These are phyloP conservation scores for Argyrosomus japonicus DNA, from an alignment of 2,113 vertebrate species.

Conservation along the genomic window DNA sequence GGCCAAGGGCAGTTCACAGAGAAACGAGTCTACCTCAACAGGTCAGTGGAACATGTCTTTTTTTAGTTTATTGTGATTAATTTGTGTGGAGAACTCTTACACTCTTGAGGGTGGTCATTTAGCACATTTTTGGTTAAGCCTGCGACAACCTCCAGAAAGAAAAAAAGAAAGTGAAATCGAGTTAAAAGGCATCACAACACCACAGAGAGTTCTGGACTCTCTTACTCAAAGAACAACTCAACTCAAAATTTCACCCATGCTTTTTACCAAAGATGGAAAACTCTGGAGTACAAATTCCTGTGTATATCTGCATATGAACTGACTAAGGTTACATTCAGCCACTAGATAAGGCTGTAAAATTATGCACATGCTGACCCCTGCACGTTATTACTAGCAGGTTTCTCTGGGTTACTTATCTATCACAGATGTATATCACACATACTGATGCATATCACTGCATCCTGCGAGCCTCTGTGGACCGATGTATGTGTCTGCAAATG, in stretches of 20 bases:
- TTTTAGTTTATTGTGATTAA: not conserved
- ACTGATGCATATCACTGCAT: not conserved
- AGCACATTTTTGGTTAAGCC: not conserved
- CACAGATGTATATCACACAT: not conserved
- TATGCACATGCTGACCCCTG: not conserved
- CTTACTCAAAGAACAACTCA: not conserved
- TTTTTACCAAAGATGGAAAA: not conserved
- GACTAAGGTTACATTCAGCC: not conserved
- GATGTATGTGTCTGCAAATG: no score
- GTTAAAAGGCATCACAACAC: not conserved
- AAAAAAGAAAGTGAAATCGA: not conserved
- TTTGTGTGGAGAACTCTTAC: not conserved
- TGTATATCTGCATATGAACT: not conserved
- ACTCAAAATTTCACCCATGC: not conserved
- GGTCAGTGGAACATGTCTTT: constrained; percentile 79
- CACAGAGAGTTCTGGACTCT: not conserved
- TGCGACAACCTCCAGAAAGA: not conserved
- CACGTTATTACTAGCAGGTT: not conserved
- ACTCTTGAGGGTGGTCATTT: not conserved
- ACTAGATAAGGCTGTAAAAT: not conserved
- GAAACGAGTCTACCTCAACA: constrained; percentile 98
- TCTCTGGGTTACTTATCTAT: not conserved
- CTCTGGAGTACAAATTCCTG: not conserved
- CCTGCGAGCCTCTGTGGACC: not conserved
- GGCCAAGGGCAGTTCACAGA: constrained; percentile 96